Evolutionary conservation across 2,113 vertebrate species (phyloP).

Genomic region (Tenebrosternarchus preto): DNA sequence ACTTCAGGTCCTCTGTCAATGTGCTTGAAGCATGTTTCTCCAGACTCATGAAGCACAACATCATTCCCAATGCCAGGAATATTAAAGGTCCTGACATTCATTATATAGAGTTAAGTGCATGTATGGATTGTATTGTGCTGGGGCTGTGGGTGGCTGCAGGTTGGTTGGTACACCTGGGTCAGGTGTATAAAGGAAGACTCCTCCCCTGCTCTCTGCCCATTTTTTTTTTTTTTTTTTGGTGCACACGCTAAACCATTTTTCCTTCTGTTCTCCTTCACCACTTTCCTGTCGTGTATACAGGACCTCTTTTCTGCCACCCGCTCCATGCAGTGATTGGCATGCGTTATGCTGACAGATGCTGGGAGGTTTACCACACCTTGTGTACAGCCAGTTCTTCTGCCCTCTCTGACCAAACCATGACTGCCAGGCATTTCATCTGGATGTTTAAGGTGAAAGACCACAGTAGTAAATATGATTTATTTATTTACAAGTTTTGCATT

Average conservation of each 20-base stretch:
- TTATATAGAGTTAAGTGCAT: neutral
- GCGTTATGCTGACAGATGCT: conserved; percentile 74
- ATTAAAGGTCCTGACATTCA: conserved; percentile 75
- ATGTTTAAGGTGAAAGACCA: conserved; percentile 78
- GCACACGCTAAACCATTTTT: too few relatives aligned
- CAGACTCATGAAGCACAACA: conserved; percentile 79
- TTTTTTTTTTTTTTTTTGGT: too few relatives aligned
- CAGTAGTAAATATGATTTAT: neutral
- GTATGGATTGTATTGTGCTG: neutral
- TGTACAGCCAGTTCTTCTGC: conserved; percentile 45
- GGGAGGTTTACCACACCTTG: conserved; percentile 76
- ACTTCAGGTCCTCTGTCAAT: conserved; percentile 70
- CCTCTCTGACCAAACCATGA: conserved; percentile 75
- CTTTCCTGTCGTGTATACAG: conserved; percentile 62
- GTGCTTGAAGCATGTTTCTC: conserved; percentile 78
- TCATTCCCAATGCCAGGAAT: conserved; percentile 76
- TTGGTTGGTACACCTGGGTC: too few relatives aligned
- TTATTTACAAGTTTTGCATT: neutral
- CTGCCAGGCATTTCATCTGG: conserved; percentile 83
- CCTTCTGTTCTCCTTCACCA: neutral
- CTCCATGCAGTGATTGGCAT: conserved; percentile 57
- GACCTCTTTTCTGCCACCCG: conserved; percentile 74
- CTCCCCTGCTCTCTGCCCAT: too few relatives aligned
- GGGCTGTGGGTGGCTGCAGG: too few relatives aligned
- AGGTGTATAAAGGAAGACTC: too few relatives aligned